Evolutionary conservation across 2,113 vertebrate species (phyloP), one percentile per base, ranked within the genome.

Genomic region (Boulengeromyrus knoepffleri): DNA sequence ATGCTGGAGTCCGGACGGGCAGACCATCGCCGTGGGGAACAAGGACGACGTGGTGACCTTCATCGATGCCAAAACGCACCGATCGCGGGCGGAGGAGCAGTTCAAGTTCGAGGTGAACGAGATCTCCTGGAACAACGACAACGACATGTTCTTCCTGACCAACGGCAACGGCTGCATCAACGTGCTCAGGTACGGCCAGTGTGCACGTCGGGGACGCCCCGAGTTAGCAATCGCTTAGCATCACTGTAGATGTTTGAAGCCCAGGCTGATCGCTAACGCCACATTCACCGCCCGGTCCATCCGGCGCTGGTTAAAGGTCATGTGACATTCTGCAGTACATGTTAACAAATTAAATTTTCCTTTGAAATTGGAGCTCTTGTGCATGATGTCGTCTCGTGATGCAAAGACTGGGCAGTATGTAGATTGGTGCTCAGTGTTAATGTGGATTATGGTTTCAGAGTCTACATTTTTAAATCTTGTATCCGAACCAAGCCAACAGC

Each of bases 41-140:
- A 99, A 99, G 90, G 99, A 99, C n/a, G 99, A 99, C 0, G 98
- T 99, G n/a, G 98, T 99, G 88, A 99, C 99, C 6, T 99, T 99
- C 90, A 99, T 99, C 66, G 98, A 99, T 87, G 98, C 97, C 90
- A 99, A 98, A 93, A 99, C 97, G 0, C 97, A 99, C 90, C 97
- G 98, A 56, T 97, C 98, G n/a, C 97, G 94, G 88, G 98, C 97
- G 0, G 99, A 99, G 92, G 99, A 99, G 15, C 98, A 99, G 94
- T 99, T 99, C 93, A 99, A 99, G 94, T 99, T 99, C 88, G 99
- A 99, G 93, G 98, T 99, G 93, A 99, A 99, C 1, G 98, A 99
- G 95, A 99, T 99, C 93, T 99, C 98, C 4, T 99, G 98, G 99
- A 99, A 98, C 94, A 99, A 99, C 0, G 98, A 99, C 92, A 99